Evolutionary conservation across 2,888 invertebrate species (phyloP), one percentile per base, ranked within the genome.

Genomic region (Tenthredo distinguenda): DNA sequence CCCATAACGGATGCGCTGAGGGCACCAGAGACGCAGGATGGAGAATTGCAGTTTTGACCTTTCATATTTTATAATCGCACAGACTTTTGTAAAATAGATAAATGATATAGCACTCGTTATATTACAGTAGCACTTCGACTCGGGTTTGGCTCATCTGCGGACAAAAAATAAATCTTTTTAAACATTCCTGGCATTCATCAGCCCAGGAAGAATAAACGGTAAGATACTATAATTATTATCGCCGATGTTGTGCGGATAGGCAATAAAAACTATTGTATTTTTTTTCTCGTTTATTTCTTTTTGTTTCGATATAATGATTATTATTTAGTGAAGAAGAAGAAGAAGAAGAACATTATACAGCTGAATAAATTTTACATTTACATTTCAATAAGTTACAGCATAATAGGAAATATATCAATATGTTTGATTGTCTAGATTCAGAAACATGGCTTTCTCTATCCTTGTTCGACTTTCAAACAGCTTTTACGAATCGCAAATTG

Each of bases 371-470:
- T 81, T 77, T 50, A 77, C 55, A 77, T 31, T 37, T 2, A 77
- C 31, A 47, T 18, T 81, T 31, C 34, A 21, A 62, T 62, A 81
- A 81, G 81, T 81, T 81, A 40, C 21, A 81, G 58, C 62, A 55
- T 50, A 62, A 58, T 62, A 81, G 58, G 31, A 34, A 50, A 62
- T 62, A 26, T 81, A 77, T 77, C 34, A 77, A 77, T 77, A 50
- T 81, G 81, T 81, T 81, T 81, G 81, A 81, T 81, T 81, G 81
- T 81, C 81, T 81, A 81, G 50, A 81, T 81, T 81, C 81, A 81
- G 62, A 81, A 81, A 81, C 81, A 81, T 81, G 81, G 62, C 81
- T 81, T 40, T 62, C 81, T 55, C 34, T 31, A 34, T 40, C 26
- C 72, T 43, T 43, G 21, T 62, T 62, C 37, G 81, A 62, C 81